Base-by-base conservation (phyloP, 2,888 invertebrate species). In the Microdon myrmicae region DNA sequence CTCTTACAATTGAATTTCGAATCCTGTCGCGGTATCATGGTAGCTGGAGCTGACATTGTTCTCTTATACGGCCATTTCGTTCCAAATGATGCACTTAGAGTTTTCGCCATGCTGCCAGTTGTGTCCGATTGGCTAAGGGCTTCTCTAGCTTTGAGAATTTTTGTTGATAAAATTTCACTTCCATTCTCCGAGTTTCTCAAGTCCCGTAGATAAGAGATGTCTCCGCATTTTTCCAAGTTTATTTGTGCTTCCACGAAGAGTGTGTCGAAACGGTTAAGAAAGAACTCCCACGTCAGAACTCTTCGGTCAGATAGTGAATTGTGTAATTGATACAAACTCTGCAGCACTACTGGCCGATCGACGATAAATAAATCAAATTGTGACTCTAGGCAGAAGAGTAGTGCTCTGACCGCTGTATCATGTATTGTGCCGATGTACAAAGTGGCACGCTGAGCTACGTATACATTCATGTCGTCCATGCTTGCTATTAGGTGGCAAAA, bases 361-460 rank as follows among this genome's bases (percentile, higher is more conserved):
- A 94, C 90, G 59, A 97, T 95, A 66, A 98, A 96, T 59, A 92
- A 86, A 83, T 99, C 99, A 82, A 99, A 99, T 82, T 99, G 98
- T 0, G 94, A 92, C 83, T 99, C 98, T 81, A 99, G 82, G 79
- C 98, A 98, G 83, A 90, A 88, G 45, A 95, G 87, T 67, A 96
- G 83, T 51, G 94, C 87, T 90, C 93, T 81, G 26, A 96, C 85
- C 41, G 96, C 92, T 43, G 88, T 84, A 73, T 94, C 92, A 75
- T 96, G 96, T 72, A 98, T 88, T 9, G 96, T 96, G 69, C 96
- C 96, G 51, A 97, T 85, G 78, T 94, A 94, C 2, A 96, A 83
- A 1, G 94, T 92, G 3, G 96, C 90, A 70, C 95, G 84, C 79
- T 98, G 97, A 1, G 97, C 95, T 2, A 99, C 96, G 70, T 94